A percentile compares a stretch with the other conserved stretches of the same genome.
Conservation (phyloP, 2,113 vertebrate genomes). For the Sinocyclocheilus grahami region DNA sequence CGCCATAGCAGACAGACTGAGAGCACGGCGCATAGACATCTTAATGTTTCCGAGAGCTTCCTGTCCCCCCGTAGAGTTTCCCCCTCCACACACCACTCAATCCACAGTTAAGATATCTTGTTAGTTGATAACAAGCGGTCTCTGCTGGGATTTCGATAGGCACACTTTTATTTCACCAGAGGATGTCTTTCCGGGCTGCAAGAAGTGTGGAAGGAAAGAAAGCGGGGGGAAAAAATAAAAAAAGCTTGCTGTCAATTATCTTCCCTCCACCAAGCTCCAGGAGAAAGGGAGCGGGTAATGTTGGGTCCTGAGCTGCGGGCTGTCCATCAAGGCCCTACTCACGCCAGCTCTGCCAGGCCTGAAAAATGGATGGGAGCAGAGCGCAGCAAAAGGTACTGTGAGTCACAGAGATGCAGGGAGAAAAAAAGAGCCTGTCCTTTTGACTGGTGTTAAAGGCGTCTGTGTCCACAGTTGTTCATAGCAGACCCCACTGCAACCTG, state of each 20-base stretch:
- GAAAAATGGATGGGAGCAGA: slow-evolving; percentile 39
- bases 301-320: slow-evolving; percentile 39
- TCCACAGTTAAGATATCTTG: slow-evolving; percentile 63
- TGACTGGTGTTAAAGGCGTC: background rate
- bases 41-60: slow-evolving; percentile 49
- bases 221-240: background rate
- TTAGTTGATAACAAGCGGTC: slow-evolving; percentile 59
- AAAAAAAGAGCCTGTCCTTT: background rate
- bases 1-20: slow-evolving; percentile 31
- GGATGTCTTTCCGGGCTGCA: slow-evolving; percentile 50
- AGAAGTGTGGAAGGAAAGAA: slow-evolving; percentile 20
- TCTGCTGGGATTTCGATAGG: slow-evolving; percentile 57
- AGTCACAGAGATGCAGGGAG: slow-evolving; percentile 25
- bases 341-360: slow-evolving; percentile 27
- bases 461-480: background rate
- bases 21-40: slow-evolving; percentile 44
- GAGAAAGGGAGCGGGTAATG: slow-evolving; percentile 33
- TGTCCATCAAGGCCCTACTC: slow-evolving; percentile 37
- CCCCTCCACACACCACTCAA: slow-evolving; percentile 49
- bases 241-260: slow-evolving; percentile 53
- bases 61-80: slow-evolving; percentile 39
- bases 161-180: slow-evolving; percentile 52
- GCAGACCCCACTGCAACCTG: background rate
- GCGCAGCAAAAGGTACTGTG: slow-evolving; percentile 36
- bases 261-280: slow-evolving; percentile 26